phyloP scores from a whole-genome alignment of 2,888 invertebrate genomes.

The Cantharis lateralis region DNA sequence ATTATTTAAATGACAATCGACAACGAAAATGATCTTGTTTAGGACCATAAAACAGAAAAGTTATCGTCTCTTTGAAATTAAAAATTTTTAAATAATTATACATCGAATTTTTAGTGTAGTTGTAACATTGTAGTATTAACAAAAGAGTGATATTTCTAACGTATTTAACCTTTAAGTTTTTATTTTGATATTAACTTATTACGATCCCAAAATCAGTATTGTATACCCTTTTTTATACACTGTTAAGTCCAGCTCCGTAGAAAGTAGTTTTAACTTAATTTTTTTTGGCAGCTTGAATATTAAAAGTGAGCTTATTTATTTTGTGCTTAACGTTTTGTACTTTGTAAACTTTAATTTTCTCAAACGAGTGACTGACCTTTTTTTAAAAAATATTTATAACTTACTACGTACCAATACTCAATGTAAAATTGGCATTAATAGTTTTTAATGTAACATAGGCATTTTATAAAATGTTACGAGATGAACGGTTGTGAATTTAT shows the following conservation, averaged over 20 bases:
- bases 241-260: slow-evolving; percentile 38
- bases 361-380: slow-evolving; percentile 29
- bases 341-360: slow-evolving; percentile 11
- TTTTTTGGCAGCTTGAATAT: slow-evolving; percentile 40
- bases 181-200: slow-evolving; percentile 47
- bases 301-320: slow-evolving; percentile 34
- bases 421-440: slow-evolving; percentile 32
- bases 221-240: slow-evolving; percentile 50
- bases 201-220: slow-evolving; percentile 55
- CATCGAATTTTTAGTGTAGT: slow-evolving; percentile 35
- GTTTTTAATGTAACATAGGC: slow-evolving; percentile 30
- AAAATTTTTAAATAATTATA: slow-evolving; percentile 23
- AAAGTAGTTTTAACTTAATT: slow-evolving; percentile 25
- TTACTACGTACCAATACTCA: slow-evolving; percentile 29
- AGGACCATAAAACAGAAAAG: background rate
- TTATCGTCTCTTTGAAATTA: background rate
- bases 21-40: slow-evolving; percentile 14
- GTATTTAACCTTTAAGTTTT: slow-evolving; percentile 41
- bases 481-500: slow-evolving; percentile 29
- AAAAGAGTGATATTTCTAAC: slow-evolving; percentile 54
- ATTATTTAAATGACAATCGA: slow-evolving; percentile 15
- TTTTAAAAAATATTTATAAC: slow-evolving; percentile 22
- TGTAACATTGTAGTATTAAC: slow-evolving; percentile 54
- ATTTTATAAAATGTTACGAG: slow-evolving; percentile 31
- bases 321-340: slow-evolving; percentile 2